A percentile compares a stretch with the other conserved stretches of the same genome.
Conservation (phyloP, 2,888 invertebrate species). For the Seira musarum region DNA sequence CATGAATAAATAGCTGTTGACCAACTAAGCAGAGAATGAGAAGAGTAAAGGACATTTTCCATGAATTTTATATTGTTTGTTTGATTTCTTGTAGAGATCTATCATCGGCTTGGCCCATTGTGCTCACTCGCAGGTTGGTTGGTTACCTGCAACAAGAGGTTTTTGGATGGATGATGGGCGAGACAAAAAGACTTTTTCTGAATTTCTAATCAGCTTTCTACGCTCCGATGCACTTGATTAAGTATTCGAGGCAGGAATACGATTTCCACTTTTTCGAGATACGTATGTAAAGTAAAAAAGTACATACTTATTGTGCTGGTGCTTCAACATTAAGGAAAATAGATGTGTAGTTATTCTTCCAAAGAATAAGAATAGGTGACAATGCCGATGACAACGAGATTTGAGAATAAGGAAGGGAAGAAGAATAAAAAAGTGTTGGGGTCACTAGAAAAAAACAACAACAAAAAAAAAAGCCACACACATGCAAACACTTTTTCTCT, state of each 20-base stretch:
- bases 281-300: constrained; percentile 14
- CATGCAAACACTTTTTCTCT: constrained; percentile 31
- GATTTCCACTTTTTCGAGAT: constrained; percentile 17
- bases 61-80: constrained; percentile 3
- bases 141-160: neutral
- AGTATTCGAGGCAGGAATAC: constrained; percentile 49
- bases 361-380: constrained; percentile 28
- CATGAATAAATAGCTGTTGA: constrained; percentile 13
- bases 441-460: constrained; percentile 31
- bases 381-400: constrained; percentile 56
- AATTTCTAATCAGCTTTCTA: constrained; percentile 55
- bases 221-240: constrained; percentile 53
- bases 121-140: too few species aligned
- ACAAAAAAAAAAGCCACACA: constrained; percentile 55
- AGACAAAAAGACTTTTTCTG: constrained; percentile 45
- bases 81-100: constrained; percentile 42
- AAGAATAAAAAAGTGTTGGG: constrained; percentile 36
- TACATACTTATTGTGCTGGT: too few species aligned
- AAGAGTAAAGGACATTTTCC: constrained; percentile 15
- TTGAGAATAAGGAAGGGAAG: constrained; percentile 25
- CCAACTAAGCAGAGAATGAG: neutral
- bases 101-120: constrained; percentile 1
- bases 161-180: constrained; percentile 34
- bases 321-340: neutral
- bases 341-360: constrained; percentile 18